Conservation (phyloP, 2,797 vertebrate genomes). For the Calcarius lapponicus region DNA sequence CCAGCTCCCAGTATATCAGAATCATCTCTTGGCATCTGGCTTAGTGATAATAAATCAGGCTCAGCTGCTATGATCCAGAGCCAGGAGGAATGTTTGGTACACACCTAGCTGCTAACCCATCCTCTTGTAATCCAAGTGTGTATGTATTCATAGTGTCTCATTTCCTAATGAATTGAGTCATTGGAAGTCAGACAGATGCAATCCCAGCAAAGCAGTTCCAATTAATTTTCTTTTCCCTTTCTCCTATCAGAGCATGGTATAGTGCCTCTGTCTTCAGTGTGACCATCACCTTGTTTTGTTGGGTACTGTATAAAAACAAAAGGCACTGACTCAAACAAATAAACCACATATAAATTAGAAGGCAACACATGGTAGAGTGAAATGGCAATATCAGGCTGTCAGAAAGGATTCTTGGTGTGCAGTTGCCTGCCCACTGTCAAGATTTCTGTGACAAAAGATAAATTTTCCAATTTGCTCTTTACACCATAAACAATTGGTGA, state of each 20-base stretch:
- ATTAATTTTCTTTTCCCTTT: not conserved
- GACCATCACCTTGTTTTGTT: not conserved
- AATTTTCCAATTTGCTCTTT: constrained; percentile 33
- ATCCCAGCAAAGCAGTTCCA: not conserved
- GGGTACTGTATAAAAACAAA: not conserved
- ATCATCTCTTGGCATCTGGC: not conserved
- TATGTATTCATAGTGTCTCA: not conserved
- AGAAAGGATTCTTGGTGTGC: not conserved
- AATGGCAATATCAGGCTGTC: not conserved
- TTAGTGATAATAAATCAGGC: not conserved
- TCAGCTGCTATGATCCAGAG: not conserved
- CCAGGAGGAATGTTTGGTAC: not conserved
- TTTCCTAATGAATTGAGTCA: not conserved
- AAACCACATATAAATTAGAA: not conserved
- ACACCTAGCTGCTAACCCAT: not conserved
- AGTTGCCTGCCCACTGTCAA: not conserved
- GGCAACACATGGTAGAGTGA: not conserved
- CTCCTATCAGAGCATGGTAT: not conserved
- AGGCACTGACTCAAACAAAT: not conserved
- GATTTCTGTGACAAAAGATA: not conserved
- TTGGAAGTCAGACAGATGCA: not conserved
- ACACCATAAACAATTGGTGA: not conserved
- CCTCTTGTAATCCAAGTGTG: not conserved
- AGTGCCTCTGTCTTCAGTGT: not conserved
- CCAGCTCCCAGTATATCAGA: not conserved